A percentile compares a stretch with the other conserved stretches of the same genome.
These are phyloP conservation scores for Heterotilapia buettikoferi DNA, from an alignment of 2,113 vertebrate genomes.

Conservation along the genomic window DNA sequence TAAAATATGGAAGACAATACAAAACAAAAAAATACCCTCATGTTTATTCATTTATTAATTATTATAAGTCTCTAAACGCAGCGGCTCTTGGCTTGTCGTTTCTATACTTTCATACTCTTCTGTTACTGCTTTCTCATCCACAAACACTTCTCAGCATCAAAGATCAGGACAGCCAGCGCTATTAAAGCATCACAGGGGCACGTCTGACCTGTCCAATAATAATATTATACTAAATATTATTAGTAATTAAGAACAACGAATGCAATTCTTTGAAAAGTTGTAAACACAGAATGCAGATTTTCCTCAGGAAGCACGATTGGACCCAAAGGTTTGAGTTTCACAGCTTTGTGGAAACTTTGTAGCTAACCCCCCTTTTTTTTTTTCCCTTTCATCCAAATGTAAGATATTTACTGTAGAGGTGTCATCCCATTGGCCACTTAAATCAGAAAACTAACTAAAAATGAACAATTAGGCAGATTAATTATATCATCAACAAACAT, in stretches of 20 bases:
- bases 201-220: background rate
- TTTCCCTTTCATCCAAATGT: background rate
- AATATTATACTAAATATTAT: too few relatives aligned
- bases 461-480: background rate
- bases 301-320: conserved; percentile 39
- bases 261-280: conserved; percentile 6
- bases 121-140: background rate
- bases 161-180: background rate
- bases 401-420: background rate
- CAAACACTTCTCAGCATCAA: conserved; percentile 33
- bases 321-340: conserved; percentile 13
- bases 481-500: background rate
- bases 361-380: background rate
- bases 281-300: conserved; percentile 42
- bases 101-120: background rate
- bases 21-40: conserved; percentile 21
- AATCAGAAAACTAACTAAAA: background rate
- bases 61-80: background rate
- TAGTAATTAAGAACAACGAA: background rate
- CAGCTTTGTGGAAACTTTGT: background rate
- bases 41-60: background rate
- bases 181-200: background rate
- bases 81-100: background rate
- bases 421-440: background rate
- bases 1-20: conserved; percentile 10